These are phyloP conservation scores for Scolopax bukidnonensis DNA, from an alignment of 2,797 vertebrate species.

Conservation along the genomic window DNA sequence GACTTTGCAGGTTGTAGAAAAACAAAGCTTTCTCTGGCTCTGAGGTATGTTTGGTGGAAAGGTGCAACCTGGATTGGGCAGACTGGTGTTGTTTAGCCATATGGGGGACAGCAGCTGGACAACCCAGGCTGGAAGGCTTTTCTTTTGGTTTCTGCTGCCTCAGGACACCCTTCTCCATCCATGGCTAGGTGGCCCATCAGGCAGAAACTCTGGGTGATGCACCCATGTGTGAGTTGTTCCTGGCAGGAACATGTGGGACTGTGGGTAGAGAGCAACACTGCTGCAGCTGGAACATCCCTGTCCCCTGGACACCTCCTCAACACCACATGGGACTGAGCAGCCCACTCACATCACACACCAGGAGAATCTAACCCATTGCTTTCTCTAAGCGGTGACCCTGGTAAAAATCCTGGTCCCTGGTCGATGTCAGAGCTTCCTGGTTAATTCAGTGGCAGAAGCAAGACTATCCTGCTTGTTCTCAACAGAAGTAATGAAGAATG, in stretches of 20 bases:
- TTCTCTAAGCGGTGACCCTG: neutral
- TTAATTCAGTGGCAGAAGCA: neutral
- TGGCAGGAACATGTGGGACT: rapidly evolving
- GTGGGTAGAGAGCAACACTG: rapidly evolving
- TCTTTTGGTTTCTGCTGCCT: neutral
- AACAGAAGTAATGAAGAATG: neutral
- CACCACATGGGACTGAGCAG: rapidly evolving
- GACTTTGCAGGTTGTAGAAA: neutral
- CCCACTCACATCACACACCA: rapidly evolving
- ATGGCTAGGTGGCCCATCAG: neutral
- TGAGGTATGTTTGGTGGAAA: neutral
- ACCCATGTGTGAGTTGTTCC: rapidly evolving
- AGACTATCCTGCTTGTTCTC: neutral
- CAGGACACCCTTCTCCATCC: neutral
- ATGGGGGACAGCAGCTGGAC: neutral
- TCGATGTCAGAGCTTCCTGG: neutral
- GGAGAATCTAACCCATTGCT: neutral
- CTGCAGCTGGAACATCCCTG: neutral
- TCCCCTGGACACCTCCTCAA: neutral
- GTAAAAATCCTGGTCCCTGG: neutral
- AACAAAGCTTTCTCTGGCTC: neutral
- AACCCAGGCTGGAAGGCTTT: neutral
- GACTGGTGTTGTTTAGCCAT: neutral
- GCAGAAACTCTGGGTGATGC: neutral
- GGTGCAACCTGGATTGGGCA: neutral